phyloP scores from a whole-genome alignment of 2,113 vertebrate species.

The Taxidea taxus region DNA sequence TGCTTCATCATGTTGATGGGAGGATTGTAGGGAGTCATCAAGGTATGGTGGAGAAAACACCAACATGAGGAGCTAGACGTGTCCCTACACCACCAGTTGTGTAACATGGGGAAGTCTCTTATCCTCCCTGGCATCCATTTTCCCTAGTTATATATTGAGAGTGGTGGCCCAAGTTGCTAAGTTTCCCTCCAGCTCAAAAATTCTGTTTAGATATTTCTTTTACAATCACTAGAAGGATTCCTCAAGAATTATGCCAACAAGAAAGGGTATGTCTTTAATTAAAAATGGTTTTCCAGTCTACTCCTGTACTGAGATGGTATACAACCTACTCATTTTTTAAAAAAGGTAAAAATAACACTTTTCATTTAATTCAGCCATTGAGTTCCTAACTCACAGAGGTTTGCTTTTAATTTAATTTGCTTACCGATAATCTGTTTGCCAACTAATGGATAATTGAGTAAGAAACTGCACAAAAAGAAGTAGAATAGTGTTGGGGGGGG shows the following conservation, averaged over 20 bases:
- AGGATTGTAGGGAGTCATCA: not conserved
- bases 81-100: not conserved
- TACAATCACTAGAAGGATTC: not conserved
- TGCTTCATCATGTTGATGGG: not conserved
- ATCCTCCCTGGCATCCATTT: not conserved
- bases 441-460: not conserved
- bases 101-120: not conserved
- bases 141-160: not conserved
- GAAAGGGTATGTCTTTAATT: conserved; percentile 11
- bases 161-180: not conserved
- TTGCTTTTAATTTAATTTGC: conserved; percentile 44
- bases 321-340: not conserved
- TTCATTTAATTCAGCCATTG: conserved; percentile 44
- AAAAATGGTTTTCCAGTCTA: conserved; percentile 16
- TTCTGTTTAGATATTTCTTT: conserved; percentile 14
- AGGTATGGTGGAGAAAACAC: not conserved
- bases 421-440: conserved; percentile 14
- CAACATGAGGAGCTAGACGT: not conserved
- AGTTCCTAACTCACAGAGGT: conserved; percentile 1
- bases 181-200: not conserved
- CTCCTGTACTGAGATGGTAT: conserved; percentile 4
- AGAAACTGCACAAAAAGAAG: not conserved
- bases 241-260: conserved; percentile 29
- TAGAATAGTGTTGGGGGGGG: not conserved
- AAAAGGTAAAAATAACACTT: conserved; percentile 35